Evolutionary conservation across 2,797 vertebrate species (phyloP).

Genomic region (Anas flavirostris): DNA sequence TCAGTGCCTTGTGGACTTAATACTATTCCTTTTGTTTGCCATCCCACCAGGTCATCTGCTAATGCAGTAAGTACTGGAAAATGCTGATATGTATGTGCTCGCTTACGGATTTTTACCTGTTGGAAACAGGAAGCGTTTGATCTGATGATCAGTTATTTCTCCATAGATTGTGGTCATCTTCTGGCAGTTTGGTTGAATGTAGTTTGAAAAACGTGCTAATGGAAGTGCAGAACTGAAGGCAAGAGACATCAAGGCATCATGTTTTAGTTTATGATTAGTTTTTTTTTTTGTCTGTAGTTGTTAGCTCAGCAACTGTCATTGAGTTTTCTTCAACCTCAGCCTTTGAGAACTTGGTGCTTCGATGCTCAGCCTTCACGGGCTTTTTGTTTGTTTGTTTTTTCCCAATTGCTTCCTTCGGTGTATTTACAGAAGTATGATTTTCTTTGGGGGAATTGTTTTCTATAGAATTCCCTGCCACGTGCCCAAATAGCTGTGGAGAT

Average conservation of each 20-base stretch:
- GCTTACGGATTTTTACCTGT: neutral
- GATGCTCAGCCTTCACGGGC: neutral
- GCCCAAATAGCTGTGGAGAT: neutral
- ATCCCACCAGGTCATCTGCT: neutral
- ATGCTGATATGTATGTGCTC: accelerated
- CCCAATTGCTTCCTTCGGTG: neutral
- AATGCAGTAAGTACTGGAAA: neutral
- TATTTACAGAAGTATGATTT: neutral
- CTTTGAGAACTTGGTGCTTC: neutral
- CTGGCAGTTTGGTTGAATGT: neutral
- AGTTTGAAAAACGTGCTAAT: neutral
- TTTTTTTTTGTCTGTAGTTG: neutral
- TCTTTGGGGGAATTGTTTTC: neutral
- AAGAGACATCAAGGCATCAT: neutral
- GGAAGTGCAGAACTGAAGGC: neutral
- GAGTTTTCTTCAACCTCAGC: neutral
- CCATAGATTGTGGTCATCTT: neutral
- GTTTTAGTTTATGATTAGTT: neutral
- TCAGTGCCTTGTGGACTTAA: neutral
- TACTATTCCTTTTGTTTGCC: neutral
- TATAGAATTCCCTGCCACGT: neutral
- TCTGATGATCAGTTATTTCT: neutral
- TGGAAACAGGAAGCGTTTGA: neutral
- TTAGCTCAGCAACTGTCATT: neutral
- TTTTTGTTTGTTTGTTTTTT: neutral